Evolutionary conservation across 2,888 invertebrate species (phyloP).

Genomic region (Toxonevra muliebris): DNA sequence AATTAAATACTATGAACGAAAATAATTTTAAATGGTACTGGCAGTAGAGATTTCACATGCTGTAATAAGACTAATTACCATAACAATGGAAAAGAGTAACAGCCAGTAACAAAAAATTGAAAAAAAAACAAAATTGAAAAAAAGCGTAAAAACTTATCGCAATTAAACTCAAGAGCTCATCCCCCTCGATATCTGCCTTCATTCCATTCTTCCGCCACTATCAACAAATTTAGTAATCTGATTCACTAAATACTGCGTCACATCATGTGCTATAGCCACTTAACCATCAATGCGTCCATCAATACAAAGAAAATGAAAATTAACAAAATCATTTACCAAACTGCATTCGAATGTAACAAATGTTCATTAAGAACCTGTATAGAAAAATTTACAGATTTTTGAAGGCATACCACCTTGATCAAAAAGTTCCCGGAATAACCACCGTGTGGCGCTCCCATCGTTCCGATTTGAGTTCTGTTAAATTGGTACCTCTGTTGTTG

Average conservation of each 20-base stretch:
- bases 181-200: not conserved
- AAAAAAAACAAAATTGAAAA: not conserved
- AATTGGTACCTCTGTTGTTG: too few relatives aligned
- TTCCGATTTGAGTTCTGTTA: too few relatives aligned
- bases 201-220: not conserved
- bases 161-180: constrained; percentile 15
- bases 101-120: too few relatives aligned
- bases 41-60: not conserved
- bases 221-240: too few relatives aligned
- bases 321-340: constrained; percentile 32
- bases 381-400: not conserved
- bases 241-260: too few relatives aligned
- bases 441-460: too few relatives aligned
- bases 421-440: too few relatives aligned
- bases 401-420: too few relatives aligned
- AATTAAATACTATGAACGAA: too few relatives aligned
- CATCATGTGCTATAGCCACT: not conserved
- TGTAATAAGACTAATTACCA: constrained; percentile 41
- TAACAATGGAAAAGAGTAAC: constrained; percentile 23
- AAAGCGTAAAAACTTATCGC: not conserved
- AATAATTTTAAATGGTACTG: too few relatives aligned
- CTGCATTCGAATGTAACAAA: not conserved
- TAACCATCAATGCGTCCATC: constrained; percentile 7
- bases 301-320: constrained; percentile 25
- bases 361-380: not conserved